Conservation (phyloP, 2,888 invertebrate genomes). For the Tipula helvola region DNA sequence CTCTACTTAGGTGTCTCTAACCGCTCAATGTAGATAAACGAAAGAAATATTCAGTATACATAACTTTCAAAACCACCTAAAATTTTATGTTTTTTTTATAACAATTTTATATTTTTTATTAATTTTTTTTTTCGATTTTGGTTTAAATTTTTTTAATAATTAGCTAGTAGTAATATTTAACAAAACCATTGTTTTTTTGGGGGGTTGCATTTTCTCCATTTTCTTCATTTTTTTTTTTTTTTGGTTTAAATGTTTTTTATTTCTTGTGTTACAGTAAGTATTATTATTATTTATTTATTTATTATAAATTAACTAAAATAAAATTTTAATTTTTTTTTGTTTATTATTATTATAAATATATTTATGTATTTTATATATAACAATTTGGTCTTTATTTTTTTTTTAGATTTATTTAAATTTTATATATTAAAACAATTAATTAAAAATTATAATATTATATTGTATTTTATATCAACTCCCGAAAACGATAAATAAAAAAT, state of each 20-base stretch:
- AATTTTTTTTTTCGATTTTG: not conserved
- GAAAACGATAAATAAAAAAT: not conserved
- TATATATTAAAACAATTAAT: not conserved
- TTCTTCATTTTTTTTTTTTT: slow-evolving; percentile 5
- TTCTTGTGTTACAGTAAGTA: not conserved
- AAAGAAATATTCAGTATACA: not conserved
- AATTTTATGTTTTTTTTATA: too few relatives aligned
- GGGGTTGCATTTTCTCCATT: not conserved
- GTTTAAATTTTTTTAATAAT: not conserved
- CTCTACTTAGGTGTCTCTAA: too few relatives aligned
- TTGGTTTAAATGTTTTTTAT: slow-evolving; percentile 4
- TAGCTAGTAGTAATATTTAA: not conserved
- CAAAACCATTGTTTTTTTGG: not conserved
- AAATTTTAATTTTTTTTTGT: not conserved
- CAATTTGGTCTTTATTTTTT: not conserved
- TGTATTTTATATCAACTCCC: not conserved
- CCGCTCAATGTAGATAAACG: too few relatives aligned
- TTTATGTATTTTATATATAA: not conserved
- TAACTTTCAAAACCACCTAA: too few relatives aligned
- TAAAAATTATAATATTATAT: not conserved
- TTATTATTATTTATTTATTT: not conserved
- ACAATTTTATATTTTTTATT: not conserved
- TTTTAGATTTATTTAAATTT: not conserved
- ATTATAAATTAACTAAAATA: not conserved
- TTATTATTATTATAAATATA: not conserved